These are phyloP conservation scores for Megalonaias nervosa DNA, from an alignment of 1,140 invertebrate genomes.

Conservation along the genomic window DNA sequence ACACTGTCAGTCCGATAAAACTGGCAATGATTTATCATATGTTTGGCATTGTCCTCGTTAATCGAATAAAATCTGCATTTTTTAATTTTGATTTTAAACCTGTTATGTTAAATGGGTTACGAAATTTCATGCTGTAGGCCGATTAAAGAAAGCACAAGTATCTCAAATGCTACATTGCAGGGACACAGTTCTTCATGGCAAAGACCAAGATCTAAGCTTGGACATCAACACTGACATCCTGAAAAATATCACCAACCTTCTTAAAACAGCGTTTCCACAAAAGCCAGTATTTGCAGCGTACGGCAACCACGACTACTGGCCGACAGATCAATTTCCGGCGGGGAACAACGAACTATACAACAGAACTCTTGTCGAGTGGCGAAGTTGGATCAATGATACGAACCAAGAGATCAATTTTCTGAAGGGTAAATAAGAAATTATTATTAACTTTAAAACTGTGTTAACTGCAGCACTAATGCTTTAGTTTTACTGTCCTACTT, in stretches of 20 bases:
- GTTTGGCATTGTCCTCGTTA: too few relatives aligned
- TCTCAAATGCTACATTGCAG: constrained; percentile 25
- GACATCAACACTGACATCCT: constrained; percentile 51
- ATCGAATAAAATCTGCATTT: too few relatives aligned
- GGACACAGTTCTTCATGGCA: constrained; percentile 56
- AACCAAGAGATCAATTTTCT: constrained; percentile 37
- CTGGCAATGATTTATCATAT: too few relatives aligned
- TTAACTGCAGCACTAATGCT: too few relatives aligned
- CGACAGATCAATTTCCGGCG: constrained; percentile 52
- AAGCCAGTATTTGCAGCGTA: constrained; percentile 50
- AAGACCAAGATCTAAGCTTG: constrained; percentile 45
- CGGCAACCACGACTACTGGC: constrained; percentile 67
- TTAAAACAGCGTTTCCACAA: constrained; percentile 36
- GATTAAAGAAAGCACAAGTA: too few relatives aligned
- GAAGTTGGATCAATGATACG: constrained; percentile 49
- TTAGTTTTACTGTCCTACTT: too few relatives aligned
- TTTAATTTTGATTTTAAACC: too few relatives aligned
- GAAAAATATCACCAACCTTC: constrained; percentile 48
- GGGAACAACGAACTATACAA: constrained; percentile 52
- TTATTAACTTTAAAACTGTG: background rate
- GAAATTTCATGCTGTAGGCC: too few relatives aligned
- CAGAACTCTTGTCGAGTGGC: constrained; percentile 48
- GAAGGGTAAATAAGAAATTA: constrained; percentile 44
- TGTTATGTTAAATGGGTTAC: too few relatives aligned
- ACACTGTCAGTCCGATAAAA: too few relatives aligned